These are phyloP conservation scores for Benthochromis sp. DNA, from an alignment of 2,113 vertebrate species.

Conservation along the genomic window DNA sequence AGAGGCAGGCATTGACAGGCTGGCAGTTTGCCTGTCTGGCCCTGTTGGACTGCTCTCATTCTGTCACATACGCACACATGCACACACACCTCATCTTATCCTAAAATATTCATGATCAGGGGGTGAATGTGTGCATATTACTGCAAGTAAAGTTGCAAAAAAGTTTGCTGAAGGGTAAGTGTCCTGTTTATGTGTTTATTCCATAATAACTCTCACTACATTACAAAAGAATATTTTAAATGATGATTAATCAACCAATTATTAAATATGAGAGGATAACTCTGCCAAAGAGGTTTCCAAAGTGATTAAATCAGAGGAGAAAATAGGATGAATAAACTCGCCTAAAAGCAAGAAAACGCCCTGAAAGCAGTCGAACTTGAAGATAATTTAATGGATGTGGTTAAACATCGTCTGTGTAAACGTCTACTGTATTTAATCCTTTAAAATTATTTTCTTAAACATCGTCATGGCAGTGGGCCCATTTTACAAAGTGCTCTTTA, in stretches of 20 bases:
- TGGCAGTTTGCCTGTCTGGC: neutral
- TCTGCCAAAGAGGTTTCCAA: neutral
- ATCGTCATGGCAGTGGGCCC: neutral
- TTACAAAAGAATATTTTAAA: neutral
- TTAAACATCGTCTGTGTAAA: accelerated
- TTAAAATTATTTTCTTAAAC: neutral
- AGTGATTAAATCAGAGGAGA: neutral
- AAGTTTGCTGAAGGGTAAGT: neutral
- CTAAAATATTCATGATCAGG: neutral
- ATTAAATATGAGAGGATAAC: neutral
- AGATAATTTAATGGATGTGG: neutral
- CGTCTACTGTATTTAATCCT: neutral
- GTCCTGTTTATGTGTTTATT: neutral
- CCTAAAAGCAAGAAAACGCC: neutral
- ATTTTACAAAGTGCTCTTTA: neutral
- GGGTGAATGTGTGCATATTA: neutral
- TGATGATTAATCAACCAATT: neutral
- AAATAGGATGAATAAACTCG: neutral
- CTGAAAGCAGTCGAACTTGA: neutral
- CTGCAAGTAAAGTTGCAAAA: neutral
- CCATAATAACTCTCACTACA: neutral
- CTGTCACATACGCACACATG: neutral
- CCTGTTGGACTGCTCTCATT: slow-evolving; percentile 29
- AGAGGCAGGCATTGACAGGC: neutral
- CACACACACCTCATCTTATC: neutral